Conservation (phyloP, 2,113 vertebrate species). For the Pao palembangensis region DNA sequence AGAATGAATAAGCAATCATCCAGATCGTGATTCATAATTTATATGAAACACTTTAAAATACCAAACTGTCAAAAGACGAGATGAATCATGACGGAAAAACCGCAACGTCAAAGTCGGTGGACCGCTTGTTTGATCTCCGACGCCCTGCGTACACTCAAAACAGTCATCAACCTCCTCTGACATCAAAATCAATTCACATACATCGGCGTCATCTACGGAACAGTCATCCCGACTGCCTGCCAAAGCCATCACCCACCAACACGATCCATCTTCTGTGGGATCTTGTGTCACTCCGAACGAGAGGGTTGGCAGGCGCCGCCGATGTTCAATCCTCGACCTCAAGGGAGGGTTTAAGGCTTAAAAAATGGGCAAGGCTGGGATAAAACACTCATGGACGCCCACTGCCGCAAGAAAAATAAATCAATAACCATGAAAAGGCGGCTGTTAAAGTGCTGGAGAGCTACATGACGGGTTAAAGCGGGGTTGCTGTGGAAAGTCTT, state of each 20-base stretch:
- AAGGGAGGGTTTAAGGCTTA: conserved; percentile 43
- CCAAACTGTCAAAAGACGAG: not conserved
- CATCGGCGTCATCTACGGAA: conserved; percentile 25
- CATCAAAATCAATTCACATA: conserved; percentile 31
- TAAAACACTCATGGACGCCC: conserved; percentile 37
- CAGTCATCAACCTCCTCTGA: conserved; percentile 57
- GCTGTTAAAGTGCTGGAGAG: conserved; percentile 45
- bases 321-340: conserved; percentile 40
- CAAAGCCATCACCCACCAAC: no score
- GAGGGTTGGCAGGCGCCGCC: conserved; percentile 26
- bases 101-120: conserved; percentile 58
- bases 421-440: conserved; percentile 55
- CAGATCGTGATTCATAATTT: no score
- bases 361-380: conserved; percentile 46
- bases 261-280: conserved; percentile 20
- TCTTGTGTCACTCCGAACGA: conserved; percentile 29
- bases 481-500: conserved; percentile 50
- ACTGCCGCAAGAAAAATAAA: conserved; percentile 50
- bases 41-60: no score
- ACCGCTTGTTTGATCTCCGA: conserved; percentile 65
- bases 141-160: conserved; percentile 60
- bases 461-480: conserved; percentile 47
- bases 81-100: not conserved
- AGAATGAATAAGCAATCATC: not conserved
- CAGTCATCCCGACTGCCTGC: conserved; percentile 7